Percentiles rank a stretch among this genome's conserved stretches.
Conservation (phyloP, 2,888 invertebrate genomes). For the Tineola bisselliella region DNA sequence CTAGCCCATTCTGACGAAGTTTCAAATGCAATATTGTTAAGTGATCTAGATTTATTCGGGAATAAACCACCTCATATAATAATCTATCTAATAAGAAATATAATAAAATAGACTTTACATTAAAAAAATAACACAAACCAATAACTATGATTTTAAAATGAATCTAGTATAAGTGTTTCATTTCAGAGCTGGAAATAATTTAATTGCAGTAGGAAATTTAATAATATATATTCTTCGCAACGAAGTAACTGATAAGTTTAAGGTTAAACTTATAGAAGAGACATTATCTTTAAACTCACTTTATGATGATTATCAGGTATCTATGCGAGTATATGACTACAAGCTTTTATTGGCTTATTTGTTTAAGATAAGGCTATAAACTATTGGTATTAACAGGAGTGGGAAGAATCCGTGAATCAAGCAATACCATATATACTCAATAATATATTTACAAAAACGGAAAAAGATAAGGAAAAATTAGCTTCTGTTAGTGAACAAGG, state of each 20-base stretch:
- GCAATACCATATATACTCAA: slow-evolving; percentile 72
- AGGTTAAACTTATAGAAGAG: slow-evolving; percentile 47
- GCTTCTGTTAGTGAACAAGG: slow-evolving; percentile 61
- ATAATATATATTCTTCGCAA: slow-evolving; percentile 37
- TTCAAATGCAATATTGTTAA: too few species aligned
- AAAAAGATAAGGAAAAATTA: slow-evolving; percentile 70
- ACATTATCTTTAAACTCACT: slow-evolving; percentile 45
- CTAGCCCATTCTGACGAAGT: too few species aligned
- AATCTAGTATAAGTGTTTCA: too few species aligned
- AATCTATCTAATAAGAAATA: too few species aligned
- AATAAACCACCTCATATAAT: too few species aligned
- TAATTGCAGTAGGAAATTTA: slow-evolving; percentile 39
- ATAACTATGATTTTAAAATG: too few species aligned
- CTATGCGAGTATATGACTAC: too few species aligned
- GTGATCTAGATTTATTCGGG: too few species aligned
- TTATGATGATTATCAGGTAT: slow-evolving; percentile 49
- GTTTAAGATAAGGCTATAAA: too few species aligned
- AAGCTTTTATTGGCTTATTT: too few species aligned
- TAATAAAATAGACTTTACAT: too few species aligned
- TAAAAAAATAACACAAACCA: too few species aligned
- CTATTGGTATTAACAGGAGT: slow-evolving; percentile 70
- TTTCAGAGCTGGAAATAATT: slow-evolving; percentile 42
- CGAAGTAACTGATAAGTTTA: slow-evolving; percentile 33
- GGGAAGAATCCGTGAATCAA: slow-evolving; percentile 81
- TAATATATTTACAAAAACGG: slow-evolving; percentile 70